Base-by-base conservation (phyloP, 1,140 invertebrate genomes). In the Campoletis sonorensis region DNA sequence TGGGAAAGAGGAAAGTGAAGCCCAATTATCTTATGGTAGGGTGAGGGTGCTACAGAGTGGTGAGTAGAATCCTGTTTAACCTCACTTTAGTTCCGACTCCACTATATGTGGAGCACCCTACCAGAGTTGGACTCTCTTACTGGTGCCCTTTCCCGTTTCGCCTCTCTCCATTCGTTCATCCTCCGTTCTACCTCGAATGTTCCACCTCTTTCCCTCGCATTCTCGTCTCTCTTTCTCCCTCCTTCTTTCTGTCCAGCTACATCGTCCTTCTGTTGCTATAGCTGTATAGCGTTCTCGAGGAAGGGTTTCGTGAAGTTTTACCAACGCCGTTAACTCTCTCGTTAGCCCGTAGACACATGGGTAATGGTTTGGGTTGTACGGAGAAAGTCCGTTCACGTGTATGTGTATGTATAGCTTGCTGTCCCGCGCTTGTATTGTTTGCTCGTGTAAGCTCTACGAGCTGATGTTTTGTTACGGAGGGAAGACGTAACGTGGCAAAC, bases 31-130 rank as follows among this genome's bases (percentile, higher is more conserved):
- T 87, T 85, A 87, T 70, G 84, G 51, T 23, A 54, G 67, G 30
- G 16, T 54, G 78, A 75, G 79, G 51, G 79, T 27, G 71, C 58
- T 23, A 58, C 82, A 84, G 83, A 85, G 80, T 80, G 83, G 80
- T 80, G 83, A 86, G 85, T 82, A 83, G 83, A 85, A 88, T 89
- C 85, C 88, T 87, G 85, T 87, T 88, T 88, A 89, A 86, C 85
- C 86, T 84, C 83, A 80, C 84, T 86, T 84, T 82, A 85, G 78
- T 79, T 64, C 72, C 68, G 73, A 73, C 37, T 81, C 78, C 79
- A 82, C 82, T 82, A 80, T 76, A 45, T 84, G 79, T 71, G 67
- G 73, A 81, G 68, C 68, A 3, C 30, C 54, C 75, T 79, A 80
- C 54, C 61, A 64, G n/a, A n/a, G 54, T 27, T 64, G 27, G 51